A percentile compares a stretch with the other conserved stretches of the same genome.
phyloP scores from a whole-genome alignment of 35 echinoderm and acorn worm genomes.

The Holothuria glaberrima region DNA sequence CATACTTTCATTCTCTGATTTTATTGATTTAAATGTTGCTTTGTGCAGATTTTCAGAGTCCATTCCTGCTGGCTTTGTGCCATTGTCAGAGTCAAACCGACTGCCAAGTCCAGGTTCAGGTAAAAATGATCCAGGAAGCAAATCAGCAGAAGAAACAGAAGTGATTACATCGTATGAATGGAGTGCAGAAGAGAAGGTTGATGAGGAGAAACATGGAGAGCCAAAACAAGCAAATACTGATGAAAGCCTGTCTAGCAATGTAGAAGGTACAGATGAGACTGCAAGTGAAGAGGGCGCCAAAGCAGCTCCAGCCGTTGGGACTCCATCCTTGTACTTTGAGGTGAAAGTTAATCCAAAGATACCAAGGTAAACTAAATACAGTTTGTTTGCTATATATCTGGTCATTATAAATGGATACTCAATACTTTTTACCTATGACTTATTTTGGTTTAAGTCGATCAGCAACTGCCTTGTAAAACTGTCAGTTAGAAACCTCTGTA shows the following conservation, averaged over 20 bases:
- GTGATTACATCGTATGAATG: not conserved
- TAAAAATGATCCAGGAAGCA: too few relatives aligned
- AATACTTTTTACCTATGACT: too few relatives aligned
- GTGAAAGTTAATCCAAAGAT: not conserved
- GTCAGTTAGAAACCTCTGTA: too few relatives aligned
- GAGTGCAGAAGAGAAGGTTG: not conserved
- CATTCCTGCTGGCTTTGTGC: conserved; percentile 43
- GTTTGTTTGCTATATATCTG: not conserved
- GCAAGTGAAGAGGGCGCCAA: not conserved
- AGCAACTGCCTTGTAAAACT: too few relatives aligned
- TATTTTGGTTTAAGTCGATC: not conserved
- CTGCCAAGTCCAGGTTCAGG: not conserved
- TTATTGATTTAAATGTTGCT: not conserved
- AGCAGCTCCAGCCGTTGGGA: not conserved
- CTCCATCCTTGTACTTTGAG: conserved; percentile 18
- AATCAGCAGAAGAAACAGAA: not conserved
- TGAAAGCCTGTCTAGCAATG: not conserved
- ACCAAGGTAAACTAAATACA: not conserved
- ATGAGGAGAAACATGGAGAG: not conserved
- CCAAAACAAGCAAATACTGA: not conserved
- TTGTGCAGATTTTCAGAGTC: conserved; percentile 13
- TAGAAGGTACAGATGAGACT: not conserved
- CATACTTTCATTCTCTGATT: not conserved
- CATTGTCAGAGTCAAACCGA: not conserved
- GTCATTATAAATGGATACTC: too few relatives aligned